These are phyloP conservation scores for Ctenochaetus hawaiiensis DNA, from an alignment of 2,797 vertebrate genomes.

Conservation along the genomic window DNA sequence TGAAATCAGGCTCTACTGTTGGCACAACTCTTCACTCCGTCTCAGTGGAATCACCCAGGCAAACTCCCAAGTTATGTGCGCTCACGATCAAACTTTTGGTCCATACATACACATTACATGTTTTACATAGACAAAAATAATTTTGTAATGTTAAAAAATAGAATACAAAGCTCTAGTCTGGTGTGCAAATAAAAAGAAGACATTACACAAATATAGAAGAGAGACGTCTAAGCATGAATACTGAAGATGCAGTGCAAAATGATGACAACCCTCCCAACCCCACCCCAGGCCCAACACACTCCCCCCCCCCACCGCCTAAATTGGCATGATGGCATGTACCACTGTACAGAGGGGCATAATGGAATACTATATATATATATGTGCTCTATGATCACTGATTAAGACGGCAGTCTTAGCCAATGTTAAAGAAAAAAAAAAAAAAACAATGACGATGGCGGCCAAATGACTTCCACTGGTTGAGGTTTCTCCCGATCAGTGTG, in stretches of 20 bases:
- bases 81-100: slow-evolving; percentile 83
- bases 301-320: slow-evolving; percentile 42
- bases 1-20: slow-evolving; percentile 49
- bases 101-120: slow-evolving; percentile 81
- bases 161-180: slow-evolving; percentile 87
- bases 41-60: slow-evolving; percentile 78
- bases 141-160: slow-evolving; percentile 88
- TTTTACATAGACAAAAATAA: slow-evolving; percentile 87
- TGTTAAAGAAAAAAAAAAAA: slow-evolving; percentile 44
- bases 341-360: slow-evolving; percentile 73
- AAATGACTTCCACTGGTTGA: slow-evolving; percentile 77
- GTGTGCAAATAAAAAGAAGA: slow-evolving; percentile 88
- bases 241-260: slow-evolving; percentile 87
- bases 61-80: slow-evolving; percentile 50
- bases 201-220: slow-evolving; percentile 85
- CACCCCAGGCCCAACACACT: slow-evolving; percentile 12
- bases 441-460: slow-evolving; percentile 69
- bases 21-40: slow-evolving; percentile 66
- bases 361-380: slow-evolving; percentile 75
- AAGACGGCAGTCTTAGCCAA: slow-evolving; percentile 39
- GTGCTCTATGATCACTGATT: slow-evolving; percentile 78
- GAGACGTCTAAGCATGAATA: slow-evolving; percentile 86
- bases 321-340: slow-evolving; percentile 67
- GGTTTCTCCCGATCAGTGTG: slow-evolving; percentile 68
- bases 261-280: slow-evolving; percentile 68